phyloP scores from a whole-genome alignment of 1,140 invertebrate genomes.

The Helicoverpa zea region DNA sequence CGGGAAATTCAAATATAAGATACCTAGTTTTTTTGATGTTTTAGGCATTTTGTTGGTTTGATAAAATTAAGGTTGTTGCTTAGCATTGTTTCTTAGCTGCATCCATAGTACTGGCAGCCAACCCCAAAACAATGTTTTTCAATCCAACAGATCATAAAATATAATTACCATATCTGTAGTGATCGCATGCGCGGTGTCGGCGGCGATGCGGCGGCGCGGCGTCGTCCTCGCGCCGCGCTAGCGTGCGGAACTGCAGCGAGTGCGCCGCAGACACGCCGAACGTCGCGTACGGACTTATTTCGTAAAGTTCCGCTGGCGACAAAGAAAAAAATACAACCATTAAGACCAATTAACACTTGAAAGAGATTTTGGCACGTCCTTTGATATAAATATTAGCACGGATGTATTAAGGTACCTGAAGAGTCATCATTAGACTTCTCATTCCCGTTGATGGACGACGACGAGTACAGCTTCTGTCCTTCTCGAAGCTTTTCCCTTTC shows the following conservation, averaged over 20 bases:
- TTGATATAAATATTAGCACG: too few species aligned
- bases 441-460: constrained; percentile 85
- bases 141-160: neutral
- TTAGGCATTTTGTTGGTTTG: too few species aligned
- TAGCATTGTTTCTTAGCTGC: too few species aligned
- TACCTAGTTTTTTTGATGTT: too few species aligned
- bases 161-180: constrained; percentile 81
- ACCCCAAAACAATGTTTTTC: too few species aligned
- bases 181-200: constrained; percentile 78
- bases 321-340: too few species aligned
- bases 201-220: constrained; percentile 78
- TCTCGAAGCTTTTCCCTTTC: constrained; percentile 85
- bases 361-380: too few species aligned
- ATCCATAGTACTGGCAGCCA: too few species aligned
- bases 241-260: constrained; percentile 93
- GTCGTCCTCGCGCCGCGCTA: constrained; percentile 92
- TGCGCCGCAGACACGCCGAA: constrained; percentile 90
- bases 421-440: constrained; percentile 86
- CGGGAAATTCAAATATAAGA: too few species aligned
- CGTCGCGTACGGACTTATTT: constrained; percentile 93
- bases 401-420: constrained; percentile 69
- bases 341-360: too few species aligned
- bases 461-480: constrained; percentile 85
- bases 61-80: too few species aligned
- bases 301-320: constrained; percentile 88